phyloP scores from a whole-genome alignment of 2,888 invertebrate species.

The Ennomos quercinarius region DNA sequence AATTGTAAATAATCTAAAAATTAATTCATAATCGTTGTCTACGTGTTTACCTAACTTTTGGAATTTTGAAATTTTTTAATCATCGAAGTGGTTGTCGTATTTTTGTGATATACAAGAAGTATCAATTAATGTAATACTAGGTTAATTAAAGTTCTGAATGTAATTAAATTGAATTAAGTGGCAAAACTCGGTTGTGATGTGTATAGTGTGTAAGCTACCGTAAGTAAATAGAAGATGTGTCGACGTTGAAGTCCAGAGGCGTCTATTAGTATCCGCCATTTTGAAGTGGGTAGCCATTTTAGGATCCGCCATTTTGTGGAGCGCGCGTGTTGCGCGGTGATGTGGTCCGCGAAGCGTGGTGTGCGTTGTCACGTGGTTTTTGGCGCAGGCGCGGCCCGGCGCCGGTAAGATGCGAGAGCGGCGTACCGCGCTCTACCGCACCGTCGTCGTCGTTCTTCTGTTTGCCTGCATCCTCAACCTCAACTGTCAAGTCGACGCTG shows the following conservation, averaged over 20 bases:
- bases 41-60: slow-evolving; percentile 61
- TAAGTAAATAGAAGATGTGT: slow-evolving; percentile 60
- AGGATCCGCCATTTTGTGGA: slow-evolving; percentile 41
- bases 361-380: slow-evolving; percentile 73
- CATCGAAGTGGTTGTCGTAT: slow-evolving; percentile 86
- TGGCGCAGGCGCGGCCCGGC: slow-evolving; percentile 83
- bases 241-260: slow-evolving; percentile 18
- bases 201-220: slow-evolving; percentile 76
- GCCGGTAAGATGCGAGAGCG: slow-evolving; percentile 84
- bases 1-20: slow-evolving; percentile 60
- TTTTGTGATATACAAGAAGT: slow-evolving; percentile 76
- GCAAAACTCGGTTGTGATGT: slow-evolving; percentile 85
- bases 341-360: slow-evolving; percentile 59
- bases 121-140: slow-evolving; percentile 51
- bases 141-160: slow-evolving; percentile 41
- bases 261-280: slow-evolving; percentile 22
- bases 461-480: slow-evolving; percentile 78
- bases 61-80: slow-evolving; percentile 72
- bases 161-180: slow-evolving; percentile 65
- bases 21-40: slow-evolving; percentile 67
- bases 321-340: slow-evolving; percentile 73
- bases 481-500: slow-evolving; percentile 75
- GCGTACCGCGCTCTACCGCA: slow-evolving; percentile 77
- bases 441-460: slow-evolving; percentile 78
- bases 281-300: slow-evolving; percentile 28